These are phyloP conservation scores for Tachysurus vachellii DNA, from an alignment of 2,113 vertebrate genomes.

Conservation along the genomic window DNA sequence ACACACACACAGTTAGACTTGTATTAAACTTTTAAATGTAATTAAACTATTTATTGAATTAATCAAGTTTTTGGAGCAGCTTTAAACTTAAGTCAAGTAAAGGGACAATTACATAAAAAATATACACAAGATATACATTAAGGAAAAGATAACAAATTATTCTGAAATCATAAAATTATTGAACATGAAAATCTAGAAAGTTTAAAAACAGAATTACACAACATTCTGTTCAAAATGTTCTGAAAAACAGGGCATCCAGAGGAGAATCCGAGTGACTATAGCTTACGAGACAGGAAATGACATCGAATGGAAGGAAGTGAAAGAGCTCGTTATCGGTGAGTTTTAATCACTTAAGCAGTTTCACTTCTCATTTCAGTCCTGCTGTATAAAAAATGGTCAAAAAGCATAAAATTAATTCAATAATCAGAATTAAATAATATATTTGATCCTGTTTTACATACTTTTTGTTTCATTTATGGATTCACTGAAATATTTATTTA, in stretches of 20 bases:
- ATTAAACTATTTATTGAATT: not conserved
- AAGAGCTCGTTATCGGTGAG: conserved; percentile 97
- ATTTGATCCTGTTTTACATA: not conserved
- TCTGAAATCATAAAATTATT: not conserved
- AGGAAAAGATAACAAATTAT: not conserved
- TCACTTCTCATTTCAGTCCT: not conserved
- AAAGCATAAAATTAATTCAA: not conserved
- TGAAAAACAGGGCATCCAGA: conserved; percentile 84
- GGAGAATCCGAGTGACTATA: conserved; percentile 91
- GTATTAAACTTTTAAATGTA: not conserved
- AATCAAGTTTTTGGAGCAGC: not conserved
- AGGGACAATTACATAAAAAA: not conserved
- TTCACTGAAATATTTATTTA: not conserved
- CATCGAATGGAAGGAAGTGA: conserved; percentile 94
- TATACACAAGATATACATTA: not conserved
- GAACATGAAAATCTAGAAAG: not conserved
- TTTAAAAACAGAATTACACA: not conserved
- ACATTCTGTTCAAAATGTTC: not conserved
- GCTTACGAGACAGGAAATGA: conserved; percentile 92
- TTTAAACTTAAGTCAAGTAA: not conserved
- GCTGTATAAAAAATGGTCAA: not conserved
- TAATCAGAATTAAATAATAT: not conserved
- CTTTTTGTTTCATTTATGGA: not conserved
- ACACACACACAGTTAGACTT: not conserved
- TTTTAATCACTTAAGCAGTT: not conserved